Base-by-base conservation (phyloP, 2,888 invertebrate species). In the Buathra laborator region DNA sequence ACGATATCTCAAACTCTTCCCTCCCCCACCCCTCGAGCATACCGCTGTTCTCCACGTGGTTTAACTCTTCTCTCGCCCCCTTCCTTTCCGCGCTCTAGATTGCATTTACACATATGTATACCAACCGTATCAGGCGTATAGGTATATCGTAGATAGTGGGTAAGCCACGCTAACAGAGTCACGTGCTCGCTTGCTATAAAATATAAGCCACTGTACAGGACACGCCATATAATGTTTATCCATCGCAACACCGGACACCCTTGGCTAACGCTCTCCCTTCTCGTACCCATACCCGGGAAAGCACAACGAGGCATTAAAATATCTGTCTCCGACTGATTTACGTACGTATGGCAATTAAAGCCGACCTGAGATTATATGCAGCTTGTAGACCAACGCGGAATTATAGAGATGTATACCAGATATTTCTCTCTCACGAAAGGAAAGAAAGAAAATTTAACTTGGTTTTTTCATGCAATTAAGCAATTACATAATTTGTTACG, bases 1-100 rank as follows among this genome's bases (percentile, higher is more conserved):
- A 66, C 83, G 83, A 76, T 83, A 83, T 80, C 83, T 75, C 83
- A 83, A 83, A 79, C 70, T 62, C 81, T 76, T 68, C 24, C n/a
- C 72, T 16, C 6, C 7, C 62, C 62, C n/a, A 48, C 4, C 67
- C 72, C 66, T 62, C 74, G 51, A n/a, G 37, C 67, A 83, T 79
- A 83, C 83, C 68, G 14, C 14, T 16, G 24, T 67, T 56, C 51
- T 62, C 62, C 75, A 43, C 51, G 75, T 75, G 75, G 75, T 80
- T 66, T 51, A 53, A 64, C 32, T 66, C 75, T 53, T 62, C 37
- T 70, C 56, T 67, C 67, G 24, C 24, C 32, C 59, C 68, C 74
- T 43, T 74, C 59, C 68, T 43, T 74, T 62, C 68, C 62, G 14
- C 53, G 29, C 62, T 68, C 68, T 68, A 56, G 74, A 83, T 78